Evolutionary conservation across 2,113 vertebrate species (phyloP).

Genomic region (Pithys albifrons): DNA sequence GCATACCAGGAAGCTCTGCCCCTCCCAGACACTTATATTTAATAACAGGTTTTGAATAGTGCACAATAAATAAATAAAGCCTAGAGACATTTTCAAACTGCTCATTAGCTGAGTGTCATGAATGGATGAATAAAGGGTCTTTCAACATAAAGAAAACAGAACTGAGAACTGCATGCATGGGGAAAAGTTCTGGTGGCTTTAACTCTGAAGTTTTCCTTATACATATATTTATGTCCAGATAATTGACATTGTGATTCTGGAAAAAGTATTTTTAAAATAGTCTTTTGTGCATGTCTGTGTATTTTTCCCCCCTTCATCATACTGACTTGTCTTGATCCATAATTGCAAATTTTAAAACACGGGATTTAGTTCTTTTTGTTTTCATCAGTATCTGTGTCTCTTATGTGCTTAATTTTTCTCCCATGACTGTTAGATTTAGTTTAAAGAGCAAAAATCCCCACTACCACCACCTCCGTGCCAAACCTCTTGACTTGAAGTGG

Average conservation of each 20-base stretch:
- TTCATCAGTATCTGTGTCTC: neutral
- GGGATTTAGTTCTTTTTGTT: neutral
- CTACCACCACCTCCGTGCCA: neutral
- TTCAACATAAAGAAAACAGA: neutral
- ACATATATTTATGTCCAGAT: neutral
- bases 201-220: neutral
- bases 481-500: neutral
- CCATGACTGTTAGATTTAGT: neutral
- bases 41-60: neutral
- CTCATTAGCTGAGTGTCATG: conserved; percentile 6
- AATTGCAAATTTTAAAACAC: neutral
- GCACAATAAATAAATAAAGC: neutral
- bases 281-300: neutral
- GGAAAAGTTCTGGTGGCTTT: neutral
- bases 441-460: neutral
- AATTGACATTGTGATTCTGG: neutral
- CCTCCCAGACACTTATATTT: neutral
- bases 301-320: neutral
- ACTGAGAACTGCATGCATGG: neutral
- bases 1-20: neutral
- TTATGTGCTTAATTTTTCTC: neutral
- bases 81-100: neutral
- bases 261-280: neutral
- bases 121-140: conserved; percentile 20
- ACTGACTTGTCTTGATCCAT: neutral